A percentile compares a stretch with the other conserved stretches of the same genome.
These are phyloP conservation scores for Paradoxurus hermaphroditus DNA, from an alignment of 2,113 vertebrate genomes.

Conservation along the genomic window DNA sequence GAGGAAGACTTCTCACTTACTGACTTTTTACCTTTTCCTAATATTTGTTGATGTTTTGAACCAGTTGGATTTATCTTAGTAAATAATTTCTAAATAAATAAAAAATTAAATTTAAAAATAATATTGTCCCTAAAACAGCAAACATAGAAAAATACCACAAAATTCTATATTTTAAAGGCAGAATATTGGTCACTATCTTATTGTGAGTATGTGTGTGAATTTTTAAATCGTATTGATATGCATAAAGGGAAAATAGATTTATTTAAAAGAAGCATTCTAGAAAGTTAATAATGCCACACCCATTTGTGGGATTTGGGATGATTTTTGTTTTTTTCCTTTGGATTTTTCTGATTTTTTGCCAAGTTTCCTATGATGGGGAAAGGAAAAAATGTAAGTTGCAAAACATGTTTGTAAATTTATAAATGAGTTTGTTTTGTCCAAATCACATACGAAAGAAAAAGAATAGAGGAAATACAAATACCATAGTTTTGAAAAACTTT, in stretches of 20 bases:
- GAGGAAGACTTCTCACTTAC: background rate
- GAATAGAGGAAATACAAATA: background rate
- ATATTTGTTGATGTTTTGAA: background rate
- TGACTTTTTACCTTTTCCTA: background rate
- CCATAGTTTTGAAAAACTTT: background rate
- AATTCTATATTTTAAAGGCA: background rate
- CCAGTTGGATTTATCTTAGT: background rate
- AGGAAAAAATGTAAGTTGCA: background rate
- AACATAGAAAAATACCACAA: background rate
- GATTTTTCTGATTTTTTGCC: background rate
- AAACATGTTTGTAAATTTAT: background rate
- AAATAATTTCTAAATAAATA: constrained; percentile 1
- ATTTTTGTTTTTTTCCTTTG: background rate
- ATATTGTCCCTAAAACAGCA: background rate
- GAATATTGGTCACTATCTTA: background rate
- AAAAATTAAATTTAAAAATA: constrained; percentile 26
- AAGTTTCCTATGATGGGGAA: background rate
- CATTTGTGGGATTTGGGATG: background rate
- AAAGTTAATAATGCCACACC: background rate
- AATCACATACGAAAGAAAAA: background rate
- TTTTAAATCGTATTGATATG: background rate
- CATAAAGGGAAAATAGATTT: background rate
- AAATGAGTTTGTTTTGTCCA: background rate
- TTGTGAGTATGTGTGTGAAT: background rate
- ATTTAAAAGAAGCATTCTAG: background rate